Percentiles rank a stretch among this genome's conserved stretches.
Conservation (phyloP, 2,113 vertebrate species). For the Cryptoleucopteryx plumbea region DNA sequence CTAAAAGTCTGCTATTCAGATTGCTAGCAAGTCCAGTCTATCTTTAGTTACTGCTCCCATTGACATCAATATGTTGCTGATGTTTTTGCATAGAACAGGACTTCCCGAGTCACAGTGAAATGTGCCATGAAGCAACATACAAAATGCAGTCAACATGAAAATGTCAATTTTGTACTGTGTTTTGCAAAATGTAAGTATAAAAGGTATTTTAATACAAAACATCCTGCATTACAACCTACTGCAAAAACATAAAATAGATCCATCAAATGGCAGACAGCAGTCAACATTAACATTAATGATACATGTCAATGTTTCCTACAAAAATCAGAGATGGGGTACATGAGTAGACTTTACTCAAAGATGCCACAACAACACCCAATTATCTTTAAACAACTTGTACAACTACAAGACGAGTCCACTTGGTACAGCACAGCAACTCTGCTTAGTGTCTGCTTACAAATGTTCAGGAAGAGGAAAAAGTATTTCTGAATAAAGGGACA, state of each 20-base stretch:
- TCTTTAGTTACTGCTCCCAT: neutral
- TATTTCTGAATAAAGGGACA: neutral
- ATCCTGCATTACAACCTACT: neutral
- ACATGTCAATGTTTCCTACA: neutral
- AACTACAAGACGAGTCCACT: neutral
- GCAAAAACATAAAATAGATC: neutral
- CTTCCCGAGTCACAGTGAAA: neutral
- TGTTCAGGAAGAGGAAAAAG: neutral
- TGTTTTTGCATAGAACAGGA: neutral
- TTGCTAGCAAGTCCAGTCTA: neutral
- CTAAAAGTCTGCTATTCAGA: neutral
- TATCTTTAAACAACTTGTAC: neutral
- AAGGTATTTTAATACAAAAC: neutral
- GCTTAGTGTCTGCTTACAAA: neutral
- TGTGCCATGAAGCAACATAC: neutral
- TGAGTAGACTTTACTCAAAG: neutral
- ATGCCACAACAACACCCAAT: accelerated
- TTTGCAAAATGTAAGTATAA: neutral
- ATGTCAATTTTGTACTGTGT: neutral
- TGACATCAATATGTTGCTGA: neutral
- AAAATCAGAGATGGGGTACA: neutral
- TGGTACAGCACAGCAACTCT: neutral
- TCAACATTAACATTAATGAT: neutral
- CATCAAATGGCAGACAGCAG: neutral
- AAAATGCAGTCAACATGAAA: neutral